Conservation (phyloP, 2,797 vertebrate genomes). For the Enteromius paludinosus region DNA sequence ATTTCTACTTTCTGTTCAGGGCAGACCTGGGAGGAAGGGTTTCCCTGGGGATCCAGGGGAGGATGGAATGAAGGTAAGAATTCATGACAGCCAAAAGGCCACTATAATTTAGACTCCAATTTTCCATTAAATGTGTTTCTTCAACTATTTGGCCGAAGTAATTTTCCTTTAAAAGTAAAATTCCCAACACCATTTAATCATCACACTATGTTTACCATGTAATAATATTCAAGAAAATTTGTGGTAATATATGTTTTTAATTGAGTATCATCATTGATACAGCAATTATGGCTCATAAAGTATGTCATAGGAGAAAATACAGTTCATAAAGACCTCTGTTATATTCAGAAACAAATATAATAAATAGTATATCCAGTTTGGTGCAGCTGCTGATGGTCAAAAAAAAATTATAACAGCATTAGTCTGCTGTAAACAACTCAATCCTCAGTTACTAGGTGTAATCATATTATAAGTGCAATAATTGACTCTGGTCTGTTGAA, state of each 20-base stretch:
- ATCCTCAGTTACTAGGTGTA: too few species aligned
- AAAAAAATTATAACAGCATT: not conserved
- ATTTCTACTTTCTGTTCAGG: constrained; percentile 84
- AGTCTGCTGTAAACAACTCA: too few species aligned
- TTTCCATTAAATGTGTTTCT: not conserved
- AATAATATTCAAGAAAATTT: not conserved
- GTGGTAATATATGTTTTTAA: not conserved
- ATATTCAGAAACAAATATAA: not conserved
- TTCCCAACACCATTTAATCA: not conserved
- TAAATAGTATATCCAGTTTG: not conserved
- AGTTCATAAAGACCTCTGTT: not conserved
- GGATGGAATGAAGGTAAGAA: constrained; percentile 90
- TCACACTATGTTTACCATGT: not conserved
- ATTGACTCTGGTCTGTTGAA: too few species aligned
- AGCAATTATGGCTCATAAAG: not conserved
- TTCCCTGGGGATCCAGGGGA: constrained; percentile 88
- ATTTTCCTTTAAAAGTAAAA: not conserved
- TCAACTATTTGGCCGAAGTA: not conserved
- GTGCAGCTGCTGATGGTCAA: not conserved
- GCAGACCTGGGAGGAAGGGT: constrained; percentile 89
- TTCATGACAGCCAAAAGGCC: constrained; percentile 13
- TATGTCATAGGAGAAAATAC: not conserved
- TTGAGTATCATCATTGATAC: not conserved
- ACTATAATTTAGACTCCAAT: not conserved
- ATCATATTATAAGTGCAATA: too few species aligned